Percentiles rank a stretch among this genome's conserved stretches.
phyloP scores from a whole-genome alignment of 2,888 invertebrate genomes.

The Eilema depressum region DNA sequence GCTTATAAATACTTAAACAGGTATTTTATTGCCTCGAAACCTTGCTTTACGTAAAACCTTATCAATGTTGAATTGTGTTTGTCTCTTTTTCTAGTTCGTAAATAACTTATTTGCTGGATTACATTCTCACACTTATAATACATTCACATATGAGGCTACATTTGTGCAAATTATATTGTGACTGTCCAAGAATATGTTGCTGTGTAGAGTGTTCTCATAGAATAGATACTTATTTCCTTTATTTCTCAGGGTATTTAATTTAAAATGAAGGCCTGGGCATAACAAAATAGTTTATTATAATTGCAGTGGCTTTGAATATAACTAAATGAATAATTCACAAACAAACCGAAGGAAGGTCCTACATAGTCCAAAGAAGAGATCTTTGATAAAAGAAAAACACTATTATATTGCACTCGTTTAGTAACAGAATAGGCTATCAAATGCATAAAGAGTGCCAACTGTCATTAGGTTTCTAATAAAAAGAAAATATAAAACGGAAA shows the following conservation, averaged over 20 bases:
- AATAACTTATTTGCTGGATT: background rate
- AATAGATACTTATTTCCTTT: too few relatives aligned
- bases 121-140: too few relatives aligned
- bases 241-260: too few relatives aligned
- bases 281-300: too few relatives aligned
- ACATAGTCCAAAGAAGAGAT: background rate
- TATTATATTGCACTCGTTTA: background rate
- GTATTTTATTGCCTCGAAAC: conserved; percentile 23
- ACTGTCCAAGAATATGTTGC: too few relatives aligned
- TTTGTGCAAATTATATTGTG: too few relatives aligned
- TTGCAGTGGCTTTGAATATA: too few relatives aligned
- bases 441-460: conserved; percentile 39
- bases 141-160: too few relatives aligned
- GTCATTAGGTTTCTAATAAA: conserved; percentile 48
- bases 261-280: too few relatives aligned
- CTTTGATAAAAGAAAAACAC: background rate
- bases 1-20: conserved; percentile 25
- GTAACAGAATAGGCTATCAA: conserved; percentile 20
- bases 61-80: conserved; percentile 4
- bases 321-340: too few relatives aligned
- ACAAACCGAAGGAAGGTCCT: background rate
- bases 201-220: too few relatives aligned
- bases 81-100: background rate
- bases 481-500: conserved; percentile 51
- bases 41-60: conserved; percentile 14